Base-by-base conservation (phyloP, 2,888 invertebrate genomes). In the Stenodema calcarata region DNA sequence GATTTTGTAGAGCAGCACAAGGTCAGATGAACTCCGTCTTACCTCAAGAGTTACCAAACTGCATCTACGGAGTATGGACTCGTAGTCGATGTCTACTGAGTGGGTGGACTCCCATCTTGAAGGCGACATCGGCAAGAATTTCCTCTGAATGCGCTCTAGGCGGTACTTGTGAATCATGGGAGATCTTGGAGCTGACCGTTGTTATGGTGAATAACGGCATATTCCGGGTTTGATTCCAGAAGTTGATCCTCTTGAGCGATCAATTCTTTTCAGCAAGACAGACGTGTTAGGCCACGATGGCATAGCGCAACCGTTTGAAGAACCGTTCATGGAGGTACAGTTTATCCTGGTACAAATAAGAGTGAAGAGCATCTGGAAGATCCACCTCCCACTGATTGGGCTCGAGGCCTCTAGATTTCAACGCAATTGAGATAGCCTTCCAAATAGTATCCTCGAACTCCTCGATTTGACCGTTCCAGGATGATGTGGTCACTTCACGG, bases 401-500 rank as follows among this genome's bases (percentile, higher is more conserved):
- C 7, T 42, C 23, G 7, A 78, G 11, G n/a, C 44, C 18, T 78
- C 42, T 78, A n/a, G n/a, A 35, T 44, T 78, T 78, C 18, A 78
- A 16, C 9, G 35, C 42, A 14, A 78, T 12, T 11, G 41, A 44
- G 18, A 78, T 23, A 41, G 78, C 47, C 23, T 42, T 78, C 78
- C 78, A 78, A n/a, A 78, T 44, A n/a, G 47, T 78, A 18, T 42
- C 41, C 3, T 78, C 44, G 44, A 44, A 78, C n/a, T 44, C n/a
- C 23, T 78, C 78, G 14, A 78, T 44, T 44, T 44, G 47, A 16
- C 78, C 78, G 27, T 78, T 42, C 35, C 41, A 78, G 81, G 81
- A 28, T 54, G 11, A 27, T 81, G 50, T n/a, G 6, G 85, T 85
- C 75, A 85, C 30, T 12, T 85, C 85, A 23, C 47, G 35, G 23